Conservation (phyloP, 2,797 vertebrate species). For the Lagocephalus sceleratus region DNA sequence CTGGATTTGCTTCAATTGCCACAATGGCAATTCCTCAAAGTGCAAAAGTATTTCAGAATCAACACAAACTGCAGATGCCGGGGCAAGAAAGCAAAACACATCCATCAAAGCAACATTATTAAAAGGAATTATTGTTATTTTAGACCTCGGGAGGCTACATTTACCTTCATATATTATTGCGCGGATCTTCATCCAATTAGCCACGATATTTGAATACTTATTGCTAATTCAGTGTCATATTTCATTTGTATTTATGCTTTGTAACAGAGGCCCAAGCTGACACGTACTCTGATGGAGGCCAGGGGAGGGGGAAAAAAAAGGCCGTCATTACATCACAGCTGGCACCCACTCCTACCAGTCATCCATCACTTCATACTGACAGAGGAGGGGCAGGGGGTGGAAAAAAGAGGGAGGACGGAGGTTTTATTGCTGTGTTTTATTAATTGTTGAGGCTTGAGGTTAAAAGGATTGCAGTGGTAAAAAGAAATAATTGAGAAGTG, state of each 20-base stretch:
- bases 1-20: too few relatives aligned
- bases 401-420: conserved; percentile 11
- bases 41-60: too few relatives aligned
- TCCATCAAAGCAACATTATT: too few relatives aligned
- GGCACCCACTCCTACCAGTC: conserved; percentile 42
- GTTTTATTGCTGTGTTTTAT: conserved; percentile 61
- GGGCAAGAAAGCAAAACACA: too few relatives aligned
- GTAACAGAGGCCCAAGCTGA: conserved; percentile 3
- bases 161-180: conserved; percentile 6
- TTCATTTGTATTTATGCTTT: conserved; percentile 27
- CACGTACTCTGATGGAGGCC: conserved; percentile 20
- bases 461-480: conserved; percentile 61
- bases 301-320: conserved; percentile 35
- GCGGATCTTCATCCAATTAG: conserved; percentile 20
- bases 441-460: conserved; percentile 54
- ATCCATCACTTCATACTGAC: conserved; percentile 59
- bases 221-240: conserved; percentile 15
- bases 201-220: conserved; percentile 30
- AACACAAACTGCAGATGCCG: too few relatives aligned
- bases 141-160: background rate
- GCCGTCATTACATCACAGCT: conserved; percentile 63
- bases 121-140: too few relatives aligned
- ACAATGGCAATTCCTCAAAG: too few relatives aligned
- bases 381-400: conserved; percentile 3
- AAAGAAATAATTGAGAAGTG: conserved; percentile 38